Evolutionary conservation across 2,888 invertebrate genomes (phyloP).

Genomic region (Ischnura elegans): DNA sequence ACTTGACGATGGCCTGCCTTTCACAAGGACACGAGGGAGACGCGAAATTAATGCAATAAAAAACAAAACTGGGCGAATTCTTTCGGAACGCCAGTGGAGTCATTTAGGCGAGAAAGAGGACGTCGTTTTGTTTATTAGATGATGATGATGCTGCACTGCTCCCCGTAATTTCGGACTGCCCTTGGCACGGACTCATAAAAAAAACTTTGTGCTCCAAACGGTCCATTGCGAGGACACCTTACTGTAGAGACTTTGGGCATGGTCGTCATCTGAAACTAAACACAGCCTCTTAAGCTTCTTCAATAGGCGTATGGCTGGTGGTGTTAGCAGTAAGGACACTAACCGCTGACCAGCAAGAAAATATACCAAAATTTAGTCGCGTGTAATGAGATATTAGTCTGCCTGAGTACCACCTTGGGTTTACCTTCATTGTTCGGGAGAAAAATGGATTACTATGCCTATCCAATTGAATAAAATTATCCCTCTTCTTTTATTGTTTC

Average conservation of each 20-base stretch:
- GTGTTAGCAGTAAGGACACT: too few relatives aligned
- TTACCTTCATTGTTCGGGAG: too few relatives aligned
- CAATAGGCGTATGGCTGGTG: too few relatives aligned
- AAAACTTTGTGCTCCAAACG: not conserved
- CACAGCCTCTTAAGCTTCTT: too few relatives aligned
- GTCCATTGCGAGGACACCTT: not conserved
- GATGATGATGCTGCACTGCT: slow-evolving; percentile 10
- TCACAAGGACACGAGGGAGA: not conserved
- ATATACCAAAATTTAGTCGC: too few relatives aligned
- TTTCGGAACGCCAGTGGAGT: not conserved
- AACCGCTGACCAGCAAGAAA: too few relatives aligned
- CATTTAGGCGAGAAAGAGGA: not conserved
- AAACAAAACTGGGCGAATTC: not conserved
- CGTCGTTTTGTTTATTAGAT: slow-evolving; percentile 31
- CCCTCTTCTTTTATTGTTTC: too few relatives aligned
- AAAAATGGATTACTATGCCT: too few relatives aligned
- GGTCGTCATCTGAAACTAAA: not conserved
- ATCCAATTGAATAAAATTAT: too few relatives aligned
- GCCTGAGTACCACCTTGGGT: too few relatives aligned
- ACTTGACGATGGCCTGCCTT: not conserved
- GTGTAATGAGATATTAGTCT: too few relatives aligned
- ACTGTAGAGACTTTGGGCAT: not conserved
- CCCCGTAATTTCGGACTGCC: not conserved
- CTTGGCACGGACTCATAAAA: not conserved
- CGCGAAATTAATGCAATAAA: not conserved